A percentile compares a stretch with the other conserved stretches of the same genome.
Evolutionary conservation across 2,888 invertebrate species (phyloP).

Genomic region (Mythimna vitellina): DNA sequence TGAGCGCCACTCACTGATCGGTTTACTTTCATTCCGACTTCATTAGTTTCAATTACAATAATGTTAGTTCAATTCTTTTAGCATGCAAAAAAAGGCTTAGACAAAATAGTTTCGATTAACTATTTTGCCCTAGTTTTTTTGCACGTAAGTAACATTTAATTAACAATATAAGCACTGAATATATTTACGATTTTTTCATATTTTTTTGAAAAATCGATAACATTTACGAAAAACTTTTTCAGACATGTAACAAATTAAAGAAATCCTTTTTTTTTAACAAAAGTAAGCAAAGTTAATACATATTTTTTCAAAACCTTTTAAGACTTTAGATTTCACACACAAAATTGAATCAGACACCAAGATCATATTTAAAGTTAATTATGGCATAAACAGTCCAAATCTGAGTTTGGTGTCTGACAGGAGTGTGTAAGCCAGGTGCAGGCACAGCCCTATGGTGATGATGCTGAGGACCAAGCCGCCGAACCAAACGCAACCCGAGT

Average conservation of each 20-base stretch:
- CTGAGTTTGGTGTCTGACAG: constrained; percentile 80
- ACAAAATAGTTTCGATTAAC: neutral
- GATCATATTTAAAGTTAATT: constrained; percentile 1
- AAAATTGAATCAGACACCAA: neutral
- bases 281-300: neutral
- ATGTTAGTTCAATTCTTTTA: constrained; percentile 65
- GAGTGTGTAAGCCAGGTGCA: constrained; percentile 80
- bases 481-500: constrained; percentile 81
- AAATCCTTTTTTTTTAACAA: neutral
- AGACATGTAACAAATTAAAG: neutral
- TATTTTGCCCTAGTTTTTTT: neutral
- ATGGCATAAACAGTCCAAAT: constrained; percentile 80
- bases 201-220: neutral
- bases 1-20: constrained; percentile 51
- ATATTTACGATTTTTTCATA: constrained; percentile 17
- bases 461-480: constrained; percentile 76
- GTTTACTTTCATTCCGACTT: constrained; percentile 80
- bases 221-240: neutral
- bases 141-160: neutral
- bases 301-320: neutral
- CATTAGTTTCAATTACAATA: constrained; percentile 80
- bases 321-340: neutral
- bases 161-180: neutral
- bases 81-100: too few species aligned
- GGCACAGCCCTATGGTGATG: constrained; percentile 77